Conservation (phyloP, 2,888 invertebrate genomes). For the Chaetogeoica ovagalla region DNA sequence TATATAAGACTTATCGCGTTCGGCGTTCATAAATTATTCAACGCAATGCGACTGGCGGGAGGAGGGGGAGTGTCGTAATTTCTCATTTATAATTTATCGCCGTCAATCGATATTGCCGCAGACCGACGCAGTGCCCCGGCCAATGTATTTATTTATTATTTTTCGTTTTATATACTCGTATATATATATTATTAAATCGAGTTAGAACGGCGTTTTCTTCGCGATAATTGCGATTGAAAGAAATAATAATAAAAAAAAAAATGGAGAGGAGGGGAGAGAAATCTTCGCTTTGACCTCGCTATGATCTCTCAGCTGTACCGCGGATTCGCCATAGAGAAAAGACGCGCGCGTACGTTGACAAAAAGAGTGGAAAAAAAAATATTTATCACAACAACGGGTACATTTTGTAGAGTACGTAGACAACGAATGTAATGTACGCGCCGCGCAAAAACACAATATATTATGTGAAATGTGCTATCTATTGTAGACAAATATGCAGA, state of each 20-base stretch:
- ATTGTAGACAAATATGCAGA: constrained; percentile 40
- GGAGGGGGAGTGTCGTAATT: constrained; percentile 7
- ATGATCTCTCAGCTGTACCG: no score
- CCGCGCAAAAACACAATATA: constrained; percentile 24
- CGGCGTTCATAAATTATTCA: constrained; percentile 41
- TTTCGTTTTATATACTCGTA: no score
- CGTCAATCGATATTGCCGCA: constrained; percentile 36
- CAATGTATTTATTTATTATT: constrained; percentile 31
- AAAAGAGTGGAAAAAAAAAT: not conserved
- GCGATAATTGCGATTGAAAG: no score
- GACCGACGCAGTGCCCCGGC: not conserved
- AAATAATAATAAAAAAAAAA: no score
- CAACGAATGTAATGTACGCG: not conserved
- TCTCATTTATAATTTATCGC: constrained; percentile 32
- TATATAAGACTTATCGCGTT: not conserved
- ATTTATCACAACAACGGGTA: constrained; percentile 35
- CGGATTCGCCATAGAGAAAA: no score
- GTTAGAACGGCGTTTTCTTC: not conserved
- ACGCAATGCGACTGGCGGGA: not conserved
- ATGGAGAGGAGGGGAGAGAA: no score
- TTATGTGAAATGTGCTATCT: constrained; percentile 43
- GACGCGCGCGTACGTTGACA: not conserved
- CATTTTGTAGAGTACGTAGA: no score
- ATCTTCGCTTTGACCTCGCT: no score
- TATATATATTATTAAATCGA: constrained; percentile 23